Evolutionary conservation across 2,888 invertebrate species (phyloP).

Genomic region (Spodoptera exigua): DNA sequence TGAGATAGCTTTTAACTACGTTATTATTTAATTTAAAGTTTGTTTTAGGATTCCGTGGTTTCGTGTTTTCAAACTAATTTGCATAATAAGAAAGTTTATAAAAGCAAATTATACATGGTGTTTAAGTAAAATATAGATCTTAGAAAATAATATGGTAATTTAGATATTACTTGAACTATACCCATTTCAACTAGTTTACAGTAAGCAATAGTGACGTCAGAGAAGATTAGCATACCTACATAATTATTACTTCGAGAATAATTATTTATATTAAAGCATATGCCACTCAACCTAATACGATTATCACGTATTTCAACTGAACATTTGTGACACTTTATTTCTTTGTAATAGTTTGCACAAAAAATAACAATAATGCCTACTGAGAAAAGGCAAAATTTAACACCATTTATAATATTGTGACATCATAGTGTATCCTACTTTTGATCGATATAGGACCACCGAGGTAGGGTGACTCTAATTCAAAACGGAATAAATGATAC

Average conservation of each 20-base stretch:
- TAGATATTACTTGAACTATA: conserved; percentile 25
- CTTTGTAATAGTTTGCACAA: conserved; percentile 36
- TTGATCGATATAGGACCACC: conserved; percentile 76
- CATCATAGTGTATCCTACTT: conserved; percentile 63
- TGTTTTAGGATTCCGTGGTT: conserved; percentile 72
- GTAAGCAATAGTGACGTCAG: background rate
- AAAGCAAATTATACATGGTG: conserved; percentile 51
- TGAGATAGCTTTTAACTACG: conserved; percentile 80
- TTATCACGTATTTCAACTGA: conserved; percentile 38
- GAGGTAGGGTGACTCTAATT: conserved; percentile 69
- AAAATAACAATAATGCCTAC: conserved; percentile 56
- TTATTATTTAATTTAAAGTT: conserved; percentile 80
- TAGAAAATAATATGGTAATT: conserved; percentile 33
- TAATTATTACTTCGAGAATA: conserved; percentile 1
- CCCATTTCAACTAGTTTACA: conserved; percentile 17
- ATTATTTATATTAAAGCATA: conserved; percentile 7
- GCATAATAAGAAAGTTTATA: conserved; percentile 60
- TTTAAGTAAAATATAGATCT: conserved; percentile 45
- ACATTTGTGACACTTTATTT: conserved; percentile 30
- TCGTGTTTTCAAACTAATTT: conserved; percentile 62
- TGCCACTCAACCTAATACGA: conserved; percentile 43
- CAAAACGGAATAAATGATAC: conserved; percentile 81
- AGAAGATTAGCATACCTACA: background rate
- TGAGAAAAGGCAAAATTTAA: conserved; percentile 70
- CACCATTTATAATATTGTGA: conserved; percentile 82